These are phyloP conservation scores for Dendrolimus kikuchii DNA, from an alignment of 1,140 invertebrate genomes.

Conservation along the genomic window DNA sequence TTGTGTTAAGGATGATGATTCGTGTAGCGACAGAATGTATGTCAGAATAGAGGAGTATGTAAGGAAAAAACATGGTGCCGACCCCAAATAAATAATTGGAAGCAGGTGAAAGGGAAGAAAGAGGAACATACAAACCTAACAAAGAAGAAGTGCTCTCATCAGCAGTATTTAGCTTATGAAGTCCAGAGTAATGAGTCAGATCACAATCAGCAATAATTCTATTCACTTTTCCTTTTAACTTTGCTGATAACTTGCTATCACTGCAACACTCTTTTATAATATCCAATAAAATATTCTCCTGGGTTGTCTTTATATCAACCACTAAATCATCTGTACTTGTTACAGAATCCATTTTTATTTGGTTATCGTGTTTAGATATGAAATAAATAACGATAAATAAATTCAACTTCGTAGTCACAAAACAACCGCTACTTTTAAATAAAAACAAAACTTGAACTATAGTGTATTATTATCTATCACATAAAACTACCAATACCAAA, in stretches of 20 bases:
- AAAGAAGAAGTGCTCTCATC: constrained; percentile 56
- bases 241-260: constrained; percentile 38
- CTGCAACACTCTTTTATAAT: constrained; percentile 49
- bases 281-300: constrained; percentile 49
- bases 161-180: constrained; percentile 53
- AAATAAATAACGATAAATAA: constrained; percentile 3
- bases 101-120: not conserved
- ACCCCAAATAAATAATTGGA: too few species aligned
- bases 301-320: constrained; percentile 26
- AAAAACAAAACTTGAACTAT: not conserved
- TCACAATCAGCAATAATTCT: constrained; percentile 59
- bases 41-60: too few species aligned
- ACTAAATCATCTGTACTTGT: constrained; percentile 30
- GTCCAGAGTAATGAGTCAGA: constrained; percentile 43
- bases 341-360: constrained; percentile 31
- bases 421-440: constrained; percentile 4
- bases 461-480: too few species aligned
- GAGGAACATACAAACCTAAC: constrained; percentile 30
- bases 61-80: too few species aligned
- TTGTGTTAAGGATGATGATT: too few species aligned
- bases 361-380: too few species aligned
- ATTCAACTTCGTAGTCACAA: constrained; percentile 10
- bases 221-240: constrained; percentile 47
- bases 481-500: too few species aligned
- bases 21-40: too few species aligned